Evolutionary conservation across 2,113 vertebrate genomes (phyloP), one percentile per base, ranked within the genome.

Genomic region (Neogale vison): DNA sequence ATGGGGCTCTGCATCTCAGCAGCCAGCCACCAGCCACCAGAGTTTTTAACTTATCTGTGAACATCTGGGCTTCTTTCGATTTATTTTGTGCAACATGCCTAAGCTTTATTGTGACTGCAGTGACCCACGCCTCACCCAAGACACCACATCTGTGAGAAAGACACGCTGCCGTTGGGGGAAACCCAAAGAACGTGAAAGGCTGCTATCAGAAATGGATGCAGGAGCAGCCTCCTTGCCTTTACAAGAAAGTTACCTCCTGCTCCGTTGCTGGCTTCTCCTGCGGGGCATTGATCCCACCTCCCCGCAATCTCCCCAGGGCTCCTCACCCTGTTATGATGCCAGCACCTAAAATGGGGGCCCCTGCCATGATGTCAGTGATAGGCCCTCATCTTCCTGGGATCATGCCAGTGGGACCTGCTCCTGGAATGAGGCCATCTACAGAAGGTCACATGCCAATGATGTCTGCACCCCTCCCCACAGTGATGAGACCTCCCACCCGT

Each of bases 141-240:
- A 99, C 79, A 99, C 99, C 95, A 98, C 99, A 98, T 99, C 99
- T 0, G 99, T 99, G 97, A 99, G 99, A 59, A 99, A 99, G 97
- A 99, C 99, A 0, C 99, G 99, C 98, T 99, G 99, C 97, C 99
- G 99, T 29, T 99, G 99, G 20, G 98, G 99, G 36, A 99, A 99
- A 96, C 99, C 99, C 97, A 99, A 99, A 99, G 97, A 99, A 99
- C 87, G 99, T 99, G 83, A 99, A 99, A 82, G 99, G 99, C 12
- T 99, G 99, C 93, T 20, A 36, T 36, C 99, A 99, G 99, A 99
- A 31, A 31, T 31, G 42, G 26, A 18, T 18, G 7, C 42, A 31
- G 45, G 26, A 77, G 74, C 26, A 47, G 97, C 99, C 99, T 4
- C 99, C 59, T 61, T 61, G 42, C 42, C 31, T 63, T 65, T 15